phyloP scores from a whole-genome alignment of 1,140 invertebrate species.

The Drosophila funebris region DNA sequence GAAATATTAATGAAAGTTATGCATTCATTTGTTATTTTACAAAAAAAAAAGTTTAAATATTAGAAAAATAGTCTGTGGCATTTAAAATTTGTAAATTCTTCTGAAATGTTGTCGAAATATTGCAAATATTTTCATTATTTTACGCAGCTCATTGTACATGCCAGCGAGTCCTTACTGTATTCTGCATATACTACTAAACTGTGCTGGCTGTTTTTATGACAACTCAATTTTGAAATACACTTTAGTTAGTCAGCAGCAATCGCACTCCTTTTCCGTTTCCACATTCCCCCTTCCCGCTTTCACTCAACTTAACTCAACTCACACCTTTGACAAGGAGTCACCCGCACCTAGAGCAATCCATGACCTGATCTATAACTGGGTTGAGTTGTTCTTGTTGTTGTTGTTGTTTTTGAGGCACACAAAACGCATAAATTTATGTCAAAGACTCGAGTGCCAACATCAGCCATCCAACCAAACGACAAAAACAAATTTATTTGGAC shows the following conservation, averaged over 20 bases:
- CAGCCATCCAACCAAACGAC: constrained; percentile 17
- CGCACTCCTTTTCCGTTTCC: constrained; percentile 9
- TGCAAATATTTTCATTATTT: not conserved
- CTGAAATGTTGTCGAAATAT: too few relatives aligned
- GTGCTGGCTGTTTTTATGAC: constrained; percentile 66
- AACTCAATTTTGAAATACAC: constrained; percentile 77
- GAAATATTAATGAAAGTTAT: too few relatives aligned
- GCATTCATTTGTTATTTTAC: too few relatives aligned
- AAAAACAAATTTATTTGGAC: constrained; percentile 80
- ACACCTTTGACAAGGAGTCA: constrained; percentile 7
- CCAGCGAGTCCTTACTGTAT: constrained; percentile 29
- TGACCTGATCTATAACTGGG: constrained; percentile 65
- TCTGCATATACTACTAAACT: not conserved
- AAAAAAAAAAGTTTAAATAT: too few relatives aligned
- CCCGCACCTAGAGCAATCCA: constrained; percentile 38
- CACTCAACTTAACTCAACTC: not conserved
- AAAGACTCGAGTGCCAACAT: constrained; percentile 63
- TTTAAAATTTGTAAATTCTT: too few relatives aligned
- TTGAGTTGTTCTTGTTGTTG: constrained; percentile 40
- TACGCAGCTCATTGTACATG: not conserved
- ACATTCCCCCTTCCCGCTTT: too few relatives aligned
- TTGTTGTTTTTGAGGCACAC: constrained; percentile 54
- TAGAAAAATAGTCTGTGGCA: too few relatives aligned
- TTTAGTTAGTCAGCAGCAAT: constrained; percentile 71
- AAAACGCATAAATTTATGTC: constrained; percentile 82